Percentiles rank a stretch among this genome's conserved stretches.
Evolutionary conservation across 2,888 invertebrate species (phyloP).

Genomic region (Leptura quadrifasciata): DNA sequence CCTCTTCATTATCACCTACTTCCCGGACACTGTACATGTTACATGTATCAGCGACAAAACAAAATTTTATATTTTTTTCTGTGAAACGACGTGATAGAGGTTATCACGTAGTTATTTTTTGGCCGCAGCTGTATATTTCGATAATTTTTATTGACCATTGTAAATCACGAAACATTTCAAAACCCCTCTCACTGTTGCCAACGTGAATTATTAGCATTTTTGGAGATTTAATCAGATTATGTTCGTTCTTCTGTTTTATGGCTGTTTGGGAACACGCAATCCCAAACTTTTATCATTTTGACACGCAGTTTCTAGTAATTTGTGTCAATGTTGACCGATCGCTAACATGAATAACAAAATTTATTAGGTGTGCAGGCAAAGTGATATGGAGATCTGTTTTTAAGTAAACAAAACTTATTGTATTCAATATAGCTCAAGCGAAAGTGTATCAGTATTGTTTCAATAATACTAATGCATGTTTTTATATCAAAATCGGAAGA

Average conservation of each 20-base stretch:
- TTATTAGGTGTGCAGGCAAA: background rate
- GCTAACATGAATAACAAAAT: background rate
- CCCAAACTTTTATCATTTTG: slow-evolving; percentile 19
- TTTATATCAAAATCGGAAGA: too few species aligned
- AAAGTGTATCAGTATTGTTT: too few species aligned
- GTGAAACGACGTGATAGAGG: background rate
- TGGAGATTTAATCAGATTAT: slow-evolving; percentile 24
- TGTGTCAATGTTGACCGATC: slow-evolving; percentile 21
- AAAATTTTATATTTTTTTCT: background rate
- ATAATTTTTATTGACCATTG: background rate
- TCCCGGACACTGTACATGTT: too few species aligned
- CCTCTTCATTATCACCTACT: too few species aligned
- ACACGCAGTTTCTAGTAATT: background rate
- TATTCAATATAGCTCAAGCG: background rate
- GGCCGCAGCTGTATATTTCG: background rate
- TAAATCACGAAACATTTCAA: slow-evolving; percentile 17
- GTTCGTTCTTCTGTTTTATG: slow-evolving; percentile 23
- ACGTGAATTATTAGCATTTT: slow-evolving; percentile 22
- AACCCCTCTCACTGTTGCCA: slow-evolving; percentile 8
- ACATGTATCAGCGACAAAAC: background rate
- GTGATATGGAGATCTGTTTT: background rate
- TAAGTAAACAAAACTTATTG: background rate
- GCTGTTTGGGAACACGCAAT: slow-evolving; percentile 23
- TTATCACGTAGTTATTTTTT: background rate
- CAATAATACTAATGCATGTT: too few species aligned